These are phyloP conservation scores for Lanius ludovicianus DNA, from an alignment of 2,113 vertebrate species.

Conservation along the genomic window DNA sequence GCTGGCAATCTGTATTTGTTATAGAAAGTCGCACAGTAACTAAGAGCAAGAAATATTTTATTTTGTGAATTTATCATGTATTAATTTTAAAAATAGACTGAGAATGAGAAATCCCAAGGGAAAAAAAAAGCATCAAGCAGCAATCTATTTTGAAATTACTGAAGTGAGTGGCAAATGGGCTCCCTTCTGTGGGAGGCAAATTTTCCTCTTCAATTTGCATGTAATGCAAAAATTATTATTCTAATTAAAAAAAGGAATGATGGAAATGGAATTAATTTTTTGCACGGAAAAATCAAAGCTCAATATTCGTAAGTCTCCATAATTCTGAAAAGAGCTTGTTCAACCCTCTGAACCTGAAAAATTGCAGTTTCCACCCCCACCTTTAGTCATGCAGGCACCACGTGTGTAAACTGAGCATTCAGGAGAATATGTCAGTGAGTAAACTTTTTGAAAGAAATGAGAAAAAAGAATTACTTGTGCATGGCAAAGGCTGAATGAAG, in stretches of 20 bases:
- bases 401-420: background rate
- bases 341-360: background rate
- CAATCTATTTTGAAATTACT: background rate
- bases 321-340: background rate
- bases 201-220: background rate
- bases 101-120: background rate
- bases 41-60: background rate
- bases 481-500: background rate
- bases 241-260: background rate
- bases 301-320: background rate
- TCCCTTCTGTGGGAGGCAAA: background rate
- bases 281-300: background rate
- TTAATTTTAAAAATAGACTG: background rate
- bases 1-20: background rate
- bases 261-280: background rate
- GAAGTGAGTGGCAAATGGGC: background rate
- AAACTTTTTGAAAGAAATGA: background rate
- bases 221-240: background rate
- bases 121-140: background rate
- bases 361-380: background rate
- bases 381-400: background rate
- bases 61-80: background rate
- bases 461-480: background rate
- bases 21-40: background rate
- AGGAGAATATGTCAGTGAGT: background rate